These are phyloP conservation scores for Phalloptychus januarius DNA, from an alignment of 2,797 vertebrate species.

Conservation along the genomic window DNA sequence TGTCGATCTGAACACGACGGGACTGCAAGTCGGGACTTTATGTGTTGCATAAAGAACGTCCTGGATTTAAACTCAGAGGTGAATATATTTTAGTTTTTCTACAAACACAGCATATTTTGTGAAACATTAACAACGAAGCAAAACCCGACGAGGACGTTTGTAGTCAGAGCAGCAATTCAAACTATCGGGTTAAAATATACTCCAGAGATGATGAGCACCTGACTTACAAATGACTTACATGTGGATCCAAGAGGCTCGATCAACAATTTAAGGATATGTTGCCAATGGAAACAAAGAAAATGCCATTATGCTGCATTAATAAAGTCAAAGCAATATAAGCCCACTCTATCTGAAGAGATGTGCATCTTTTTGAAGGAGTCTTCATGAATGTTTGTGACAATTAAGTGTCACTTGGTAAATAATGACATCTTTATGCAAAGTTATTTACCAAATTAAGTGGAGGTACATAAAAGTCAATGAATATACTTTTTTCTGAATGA, in stretches of 20 bases:
- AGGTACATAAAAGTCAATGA: neutral
- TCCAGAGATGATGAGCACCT: neutral
- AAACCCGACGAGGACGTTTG: neutral
- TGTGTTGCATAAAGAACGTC: constrained; percentile 20
- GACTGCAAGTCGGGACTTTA: constrained; percentile 19
- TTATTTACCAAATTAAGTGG: neutral
- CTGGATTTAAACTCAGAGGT: constrained; percentile 17
- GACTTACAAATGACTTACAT: neutral
- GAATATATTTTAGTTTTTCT: neutral
- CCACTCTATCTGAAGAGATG: no score
- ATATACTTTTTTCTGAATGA: neutral
- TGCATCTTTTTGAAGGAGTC: no score
- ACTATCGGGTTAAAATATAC: neutral
- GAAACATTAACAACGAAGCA: neutral
- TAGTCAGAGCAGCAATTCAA: neutral
- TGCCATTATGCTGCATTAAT: neutral
- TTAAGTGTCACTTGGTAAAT: no score
- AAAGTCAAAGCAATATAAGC: neutral
- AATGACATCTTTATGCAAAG: no score
- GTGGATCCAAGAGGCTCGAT: neutral
- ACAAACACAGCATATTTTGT: neutral
- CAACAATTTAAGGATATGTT: neutral
- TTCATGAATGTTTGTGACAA: no score
- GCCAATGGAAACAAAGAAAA: neutral
- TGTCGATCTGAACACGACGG: constrained; percentile 21